A percentile compares a stretch with the other conserved stretches of the same genome.
Conservation (phyloP, 2,797 vertebrate genomes). For the Platyrinchus mystaceus region DNA sequence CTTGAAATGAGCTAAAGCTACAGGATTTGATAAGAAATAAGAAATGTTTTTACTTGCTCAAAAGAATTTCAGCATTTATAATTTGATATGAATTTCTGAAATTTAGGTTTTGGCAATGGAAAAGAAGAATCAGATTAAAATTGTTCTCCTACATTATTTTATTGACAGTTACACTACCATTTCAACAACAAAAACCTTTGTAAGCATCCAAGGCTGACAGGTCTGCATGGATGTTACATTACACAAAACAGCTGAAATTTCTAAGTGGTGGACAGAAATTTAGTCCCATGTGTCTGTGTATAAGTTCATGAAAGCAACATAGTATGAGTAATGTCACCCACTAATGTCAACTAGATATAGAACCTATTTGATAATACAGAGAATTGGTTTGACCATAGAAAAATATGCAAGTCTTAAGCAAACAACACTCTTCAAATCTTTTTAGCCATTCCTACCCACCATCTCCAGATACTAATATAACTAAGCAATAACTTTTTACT, state of each 20-base stretch:
- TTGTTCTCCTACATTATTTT: neutral
- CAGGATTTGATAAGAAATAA: neutral
- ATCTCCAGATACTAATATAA: neutral
- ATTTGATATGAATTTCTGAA: neutral
- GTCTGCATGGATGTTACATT: neutral
- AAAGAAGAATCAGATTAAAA: neutral
- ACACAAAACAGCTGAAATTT: neutral
- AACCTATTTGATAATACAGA: neutral
- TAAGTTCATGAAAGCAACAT: neutral
- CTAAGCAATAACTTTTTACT: neutral
- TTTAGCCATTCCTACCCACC: neutral
- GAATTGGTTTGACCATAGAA: neutral
- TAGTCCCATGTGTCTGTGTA: neutral
- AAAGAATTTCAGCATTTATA: neutral
- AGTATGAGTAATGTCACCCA: neutral
- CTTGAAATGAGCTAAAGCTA: neutral
- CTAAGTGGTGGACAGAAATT: neutral
- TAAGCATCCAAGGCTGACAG: neutral
- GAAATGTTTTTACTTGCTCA: neutral
- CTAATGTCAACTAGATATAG: neutral
- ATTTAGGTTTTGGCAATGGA: neutral
- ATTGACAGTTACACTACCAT: neutral
- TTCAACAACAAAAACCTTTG: neutral
- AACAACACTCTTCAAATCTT: fast-evolving
- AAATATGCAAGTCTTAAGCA: neutral